Evolutionary conservation across 2,888 invertebrate genomes (phyloP).

Genomic region (Rotaria macrura): DNA sequence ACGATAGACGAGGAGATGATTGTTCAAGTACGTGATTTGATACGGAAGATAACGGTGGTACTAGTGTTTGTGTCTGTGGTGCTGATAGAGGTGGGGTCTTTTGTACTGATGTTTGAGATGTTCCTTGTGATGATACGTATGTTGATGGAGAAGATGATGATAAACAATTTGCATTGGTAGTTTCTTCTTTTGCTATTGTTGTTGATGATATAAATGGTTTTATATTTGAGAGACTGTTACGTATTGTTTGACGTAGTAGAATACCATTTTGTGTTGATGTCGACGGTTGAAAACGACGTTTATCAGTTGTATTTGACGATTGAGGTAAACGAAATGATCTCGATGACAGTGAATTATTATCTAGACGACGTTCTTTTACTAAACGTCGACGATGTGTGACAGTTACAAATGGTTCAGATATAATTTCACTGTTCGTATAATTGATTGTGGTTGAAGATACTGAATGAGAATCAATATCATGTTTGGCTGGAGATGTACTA

Average conservation of each 20-base stretch:
- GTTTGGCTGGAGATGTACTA: not conserved
- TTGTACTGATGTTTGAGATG: not conserved
- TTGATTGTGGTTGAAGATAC: not conserved
- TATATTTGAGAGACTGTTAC: not conserved
- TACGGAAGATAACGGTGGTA: not conserved
- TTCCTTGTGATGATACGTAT: not conserved
- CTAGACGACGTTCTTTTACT: slow-evolving; percentile 3
- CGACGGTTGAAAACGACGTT: not conserved
- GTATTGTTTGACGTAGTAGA: not conserved
- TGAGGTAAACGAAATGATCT: not conserved
- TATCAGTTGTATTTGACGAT: not conserved
- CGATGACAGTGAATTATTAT: not conserved
- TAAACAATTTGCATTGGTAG: not conserved
- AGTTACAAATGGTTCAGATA: not conserved
- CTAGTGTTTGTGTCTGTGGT: not conserved
- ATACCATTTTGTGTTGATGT: not conserved
- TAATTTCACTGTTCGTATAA: not conserved
- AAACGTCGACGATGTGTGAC: slow-evolving; percentile 1
- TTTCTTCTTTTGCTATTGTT: not conserved
- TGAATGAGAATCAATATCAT: not conserved
- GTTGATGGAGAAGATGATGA: not conserved
- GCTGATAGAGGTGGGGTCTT: not conserved
- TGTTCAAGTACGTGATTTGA: not conserved
- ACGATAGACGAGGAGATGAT: not conserved
- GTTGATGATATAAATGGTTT: not conserved